Percentiles rank a stretch among this genome's conserved stretches.
These are phyloP conservation scores for Notolepis coatsorum DNA, from an alignment of 2,797 vertebrate species.

Conservation along the genomic window DNA sequence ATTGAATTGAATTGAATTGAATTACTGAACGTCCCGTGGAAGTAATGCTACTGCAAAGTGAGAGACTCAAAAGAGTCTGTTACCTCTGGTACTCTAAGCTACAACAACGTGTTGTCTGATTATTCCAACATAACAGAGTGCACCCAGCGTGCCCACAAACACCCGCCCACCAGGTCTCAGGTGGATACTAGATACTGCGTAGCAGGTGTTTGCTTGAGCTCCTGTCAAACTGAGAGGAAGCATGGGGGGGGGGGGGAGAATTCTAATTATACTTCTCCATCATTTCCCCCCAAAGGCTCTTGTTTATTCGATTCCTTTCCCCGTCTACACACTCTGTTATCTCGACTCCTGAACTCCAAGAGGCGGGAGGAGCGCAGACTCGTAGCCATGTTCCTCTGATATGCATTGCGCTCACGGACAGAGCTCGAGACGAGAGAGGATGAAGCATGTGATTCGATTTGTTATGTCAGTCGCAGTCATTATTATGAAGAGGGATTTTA, in stretches of 20 bases:
- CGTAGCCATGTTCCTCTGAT: constrained; percentile 16
- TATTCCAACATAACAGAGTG: no score
- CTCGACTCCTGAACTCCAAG: constrained; percentile 14
- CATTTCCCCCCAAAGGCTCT: constrained; percentile 30
- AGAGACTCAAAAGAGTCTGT: no score
- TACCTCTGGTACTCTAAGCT: no score
- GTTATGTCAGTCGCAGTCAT: constrained; percentile 41
- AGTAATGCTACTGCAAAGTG: no score
- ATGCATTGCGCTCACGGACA: no score
- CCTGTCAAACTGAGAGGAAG: constrained; percentile 1
- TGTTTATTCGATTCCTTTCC: constrained; percentile 33
- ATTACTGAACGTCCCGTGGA: no score
- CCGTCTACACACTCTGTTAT: constrained; percentile 5
- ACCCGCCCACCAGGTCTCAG: background rate
- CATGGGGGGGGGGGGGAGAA: no score
- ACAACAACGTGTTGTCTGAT: no score
- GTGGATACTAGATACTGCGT: background rate
- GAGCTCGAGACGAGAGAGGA: no score
- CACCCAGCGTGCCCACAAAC: no score
- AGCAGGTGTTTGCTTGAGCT: background rate
- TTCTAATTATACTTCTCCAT: constrained; percentile 26
- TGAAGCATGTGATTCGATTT: constrained; percentile 48
- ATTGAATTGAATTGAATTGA: no score
- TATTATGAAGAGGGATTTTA: constrained; percentile 35
- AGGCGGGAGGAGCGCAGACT: constrained; percentile 19